Percentiles rank a stretch among this genome's conserved stretches.
phyloP scores from a whole-genome alignment of 2,113 vertebrate genomes.

The Parus major region DNA sequence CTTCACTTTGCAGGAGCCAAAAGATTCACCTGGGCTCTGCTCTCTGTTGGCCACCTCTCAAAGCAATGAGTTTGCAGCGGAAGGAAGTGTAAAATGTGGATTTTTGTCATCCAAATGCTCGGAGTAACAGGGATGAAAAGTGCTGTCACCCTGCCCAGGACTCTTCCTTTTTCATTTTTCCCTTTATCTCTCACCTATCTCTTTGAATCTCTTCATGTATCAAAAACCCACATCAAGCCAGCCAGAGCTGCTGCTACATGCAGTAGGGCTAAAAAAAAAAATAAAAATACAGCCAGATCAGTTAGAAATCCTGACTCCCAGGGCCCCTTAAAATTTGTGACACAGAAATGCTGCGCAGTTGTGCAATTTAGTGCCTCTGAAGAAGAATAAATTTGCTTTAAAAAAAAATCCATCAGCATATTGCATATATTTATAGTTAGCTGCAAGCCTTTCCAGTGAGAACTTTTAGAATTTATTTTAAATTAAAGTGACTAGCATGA shows the following conservation, averaged over 20 bases:
- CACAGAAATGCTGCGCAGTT: not conserved
- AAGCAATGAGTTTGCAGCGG: not conserved
- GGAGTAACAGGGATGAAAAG: not conserved
- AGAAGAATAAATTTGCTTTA: slow-evolving; percentile 50
- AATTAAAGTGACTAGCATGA: slow-evolving; percentile 64
- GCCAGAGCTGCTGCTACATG: not conserved
- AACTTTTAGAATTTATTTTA: slow-evolving; percentile 63
- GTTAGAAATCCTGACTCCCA: not conserved
- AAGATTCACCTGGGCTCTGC: not conserved
- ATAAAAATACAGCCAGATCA: not conserved
- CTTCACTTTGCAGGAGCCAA: fast-evolving
- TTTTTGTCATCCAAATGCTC: not conserved
- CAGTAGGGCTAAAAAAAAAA: not conserved
- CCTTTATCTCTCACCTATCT: not conserved
- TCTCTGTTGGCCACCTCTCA: not conserved
- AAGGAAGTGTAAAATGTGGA: not conserved
- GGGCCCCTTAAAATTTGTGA: not conserved
- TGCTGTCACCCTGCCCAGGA: not conserved
- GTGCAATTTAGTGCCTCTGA: slow-evolving; percentile 1
- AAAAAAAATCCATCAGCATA: slow-evolving; percentile 46
- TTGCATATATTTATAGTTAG: slow-evolving; percentile 59
- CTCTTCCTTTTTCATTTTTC: not conserved
- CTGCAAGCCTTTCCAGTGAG: slow-evolving; percentile 64
- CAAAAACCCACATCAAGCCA: not conserved
- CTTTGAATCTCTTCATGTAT: not conserved